A percentile compares a stretch with the other conserved stretches of the same genome.
phyloP scores from a whole-genome alignment of 35 echinoderm and acorn worm species.

The Strongylocentrotus purpuratus region DNA sequence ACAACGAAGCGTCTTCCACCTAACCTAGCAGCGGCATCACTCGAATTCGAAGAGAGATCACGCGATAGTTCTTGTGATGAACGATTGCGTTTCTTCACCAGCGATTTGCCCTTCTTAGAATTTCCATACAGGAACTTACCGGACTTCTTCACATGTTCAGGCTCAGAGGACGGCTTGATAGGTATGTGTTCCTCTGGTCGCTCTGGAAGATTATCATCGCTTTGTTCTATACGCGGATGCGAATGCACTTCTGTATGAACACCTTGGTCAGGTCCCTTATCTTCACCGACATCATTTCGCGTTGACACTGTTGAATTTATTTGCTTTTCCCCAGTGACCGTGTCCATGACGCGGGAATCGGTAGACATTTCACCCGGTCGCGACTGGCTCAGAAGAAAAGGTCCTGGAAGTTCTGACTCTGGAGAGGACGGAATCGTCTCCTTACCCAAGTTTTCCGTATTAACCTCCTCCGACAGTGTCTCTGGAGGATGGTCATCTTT shows the following conservation, averaged over 20 bases:
- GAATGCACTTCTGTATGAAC: not conserved
- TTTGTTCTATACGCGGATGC: not conserved
- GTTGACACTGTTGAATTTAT: not conserved
- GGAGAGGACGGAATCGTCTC: not conserved
- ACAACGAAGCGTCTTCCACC: not conserved
- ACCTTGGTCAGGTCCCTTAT: not conserved
- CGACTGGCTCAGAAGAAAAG: not conserved
- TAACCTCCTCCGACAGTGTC: not conserved
- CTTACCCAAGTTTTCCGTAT: not conserved
- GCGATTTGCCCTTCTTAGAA: constrained; percentile 38
- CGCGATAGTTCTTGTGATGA: not conserved
- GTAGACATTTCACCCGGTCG: too few species aligned
- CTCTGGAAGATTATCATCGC: not conserved
- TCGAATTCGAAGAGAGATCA: not conserved
- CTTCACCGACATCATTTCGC: too few species aligned
- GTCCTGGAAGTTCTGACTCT: constrained; percentile 22
- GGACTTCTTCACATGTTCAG: not conserved
- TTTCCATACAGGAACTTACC: constrained; percentile 12
- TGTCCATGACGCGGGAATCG: not conserved
- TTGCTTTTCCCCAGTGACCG: not conserved
- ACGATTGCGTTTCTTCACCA: constrained; percentile 5
- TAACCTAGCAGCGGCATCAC: not conserved
- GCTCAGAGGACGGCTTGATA: not conserved
- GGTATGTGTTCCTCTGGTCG: not conserved
- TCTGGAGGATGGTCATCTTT: not conserved